Evolutionary conservation across 1,140 invertebrate genomes (phyloP), one percentile per base, ranked within the genome.

Genomic region (Asobara japonica): DNA sequence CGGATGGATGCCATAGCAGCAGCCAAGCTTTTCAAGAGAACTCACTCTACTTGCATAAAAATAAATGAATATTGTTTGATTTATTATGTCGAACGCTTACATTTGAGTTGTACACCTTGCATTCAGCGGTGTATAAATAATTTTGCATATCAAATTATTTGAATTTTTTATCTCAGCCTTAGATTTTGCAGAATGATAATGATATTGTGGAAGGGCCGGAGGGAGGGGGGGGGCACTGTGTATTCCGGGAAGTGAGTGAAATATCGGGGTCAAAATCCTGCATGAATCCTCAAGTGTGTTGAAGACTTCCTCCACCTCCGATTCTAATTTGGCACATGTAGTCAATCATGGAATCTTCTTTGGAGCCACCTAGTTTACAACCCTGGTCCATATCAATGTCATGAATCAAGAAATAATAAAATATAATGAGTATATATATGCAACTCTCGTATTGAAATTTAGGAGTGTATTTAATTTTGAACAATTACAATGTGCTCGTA

Each of bases 1-100:
- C 51, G 22, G 51, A 45, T 56, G 51, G 51, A 27, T 56, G 22
- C 22, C n/a, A 27, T 25, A 25, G 18, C 51, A 56, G 51, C 51
- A 56, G 51, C 51, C 76, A 72, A 73, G 72, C 77, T 27, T 36
- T 22, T 13, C 41, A 1, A 13, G 6, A 31, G 33, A 60, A 36
- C 31, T 41, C 13, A 33, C 31, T 33, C 60, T 20, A 45, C n/a
- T n/a, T 2, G 25, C 29, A 65, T 41, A 13, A 65, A 31, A 7
- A 20, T 13, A 27, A 25, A 51, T 29, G 25, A 65, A 27, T 8
- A 69, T 69, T 69, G 20, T 38, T 61, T 71, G 78, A 81, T 81
- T 79, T 79, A 79, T 80, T 71, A 79, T 30, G 29, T 71, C 29
- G 36, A 18, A 60, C 20, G 29, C 61, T 6, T 36, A 13, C 25